phyloP scores from a whole-genome alignment of 92 coral and sea anemone genomes.

The Palythoa caribaeorum region DNA sequence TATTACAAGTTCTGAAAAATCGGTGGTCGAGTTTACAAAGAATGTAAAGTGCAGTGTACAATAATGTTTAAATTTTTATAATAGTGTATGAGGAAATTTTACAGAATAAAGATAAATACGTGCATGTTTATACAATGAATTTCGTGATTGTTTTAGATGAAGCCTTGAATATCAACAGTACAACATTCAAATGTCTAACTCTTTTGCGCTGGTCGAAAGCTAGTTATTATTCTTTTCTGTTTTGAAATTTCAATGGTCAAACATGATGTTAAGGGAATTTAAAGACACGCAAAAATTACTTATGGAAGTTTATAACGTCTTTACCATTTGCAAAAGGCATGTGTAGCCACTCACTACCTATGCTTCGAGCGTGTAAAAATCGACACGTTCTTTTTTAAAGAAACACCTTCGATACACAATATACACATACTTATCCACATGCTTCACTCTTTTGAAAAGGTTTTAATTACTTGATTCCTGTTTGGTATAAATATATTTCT shows the following conservation, averaged over 20 bases:
- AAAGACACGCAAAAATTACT: neutral
- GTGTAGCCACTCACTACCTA: neutral
- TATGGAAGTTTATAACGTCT: neutral
- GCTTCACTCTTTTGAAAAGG: neutral
- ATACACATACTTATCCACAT: neutral
- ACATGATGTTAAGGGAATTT: neutral
- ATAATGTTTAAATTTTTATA: neutral
- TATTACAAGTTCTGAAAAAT: neutral
- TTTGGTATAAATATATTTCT: neutral
- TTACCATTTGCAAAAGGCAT: neutral
- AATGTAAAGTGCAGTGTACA: neutral
- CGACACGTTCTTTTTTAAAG: neutral
- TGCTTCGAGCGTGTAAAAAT: slow-evolving; percentile 11
- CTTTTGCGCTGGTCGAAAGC: neutral
- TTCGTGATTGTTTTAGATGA: neutral
- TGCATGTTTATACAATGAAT: neutral
- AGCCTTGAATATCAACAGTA: neutral
- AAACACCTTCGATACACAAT: neutral
- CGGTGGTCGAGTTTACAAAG: neutral
- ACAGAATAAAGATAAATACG: too few relatives aligned
- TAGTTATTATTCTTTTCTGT: neutral
- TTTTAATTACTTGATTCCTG: slow-evolving; percentile 9
- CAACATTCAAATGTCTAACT: neutral
- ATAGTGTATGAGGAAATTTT: neutral
- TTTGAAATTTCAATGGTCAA: neutral